A percentile compares a stretch with the other conserved stretches of the same genome.
These are phyloP conservation scores for Eustalomyia histrio DNA, from an alignment of 2,888 invertebrate species.

Conservation along the genomic window DNA sequence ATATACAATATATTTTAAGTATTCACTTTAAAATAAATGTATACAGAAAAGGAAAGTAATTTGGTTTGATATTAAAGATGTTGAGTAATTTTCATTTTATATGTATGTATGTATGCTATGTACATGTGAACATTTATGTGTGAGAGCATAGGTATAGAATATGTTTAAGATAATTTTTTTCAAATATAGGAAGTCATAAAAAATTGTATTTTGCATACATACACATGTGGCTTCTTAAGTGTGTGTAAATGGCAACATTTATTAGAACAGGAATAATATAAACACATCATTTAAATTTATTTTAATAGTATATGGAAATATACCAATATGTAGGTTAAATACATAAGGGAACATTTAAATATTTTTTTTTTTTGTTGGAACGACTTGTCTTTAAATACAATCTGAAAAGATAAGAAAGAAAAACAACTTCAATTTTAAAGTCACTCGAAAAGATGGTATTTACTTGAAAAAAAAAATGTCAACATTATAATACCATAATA, in stretches of 20 bases:
- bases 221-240: not conserved
- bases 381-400: not conserved
- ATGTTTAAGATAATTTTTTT: not conserved
- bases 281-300: conserved; percentile 65
- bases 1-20: too few relatives aligned
- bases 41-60: conserved; percentile 45
- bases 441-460: not conserved
- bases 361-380: not conserved
- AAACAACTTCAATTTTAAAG: too few relatives aligned
- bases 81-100: conserved; percentile 34
- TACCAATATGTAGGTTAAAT: conserved; percentile 49
- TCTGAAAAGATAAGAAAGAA: not conserved
- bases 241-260: conserved; percentile 54
- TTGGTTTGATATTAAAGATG: conserved; percentile 40
- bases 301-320: conserved; percentile 43
- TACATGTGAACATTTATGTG: not conserved
- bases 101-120: not conserved
- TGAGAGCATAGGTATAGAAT: not conserved
- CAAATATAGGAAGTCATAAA: not conserved
- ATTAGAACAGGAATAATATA: conserved; percentile 62
- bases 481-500: not conserved
- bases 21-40: too few relatives aligned
- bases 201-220: not conserved
- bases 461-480: not conserved
- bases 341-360: conserved; percentile 10